These are phyloP conservation scores for Neolamprologus variostigma DNA, from an alignment of 2,113 vertebrate species.

Conservation along the genomic window DNA sequence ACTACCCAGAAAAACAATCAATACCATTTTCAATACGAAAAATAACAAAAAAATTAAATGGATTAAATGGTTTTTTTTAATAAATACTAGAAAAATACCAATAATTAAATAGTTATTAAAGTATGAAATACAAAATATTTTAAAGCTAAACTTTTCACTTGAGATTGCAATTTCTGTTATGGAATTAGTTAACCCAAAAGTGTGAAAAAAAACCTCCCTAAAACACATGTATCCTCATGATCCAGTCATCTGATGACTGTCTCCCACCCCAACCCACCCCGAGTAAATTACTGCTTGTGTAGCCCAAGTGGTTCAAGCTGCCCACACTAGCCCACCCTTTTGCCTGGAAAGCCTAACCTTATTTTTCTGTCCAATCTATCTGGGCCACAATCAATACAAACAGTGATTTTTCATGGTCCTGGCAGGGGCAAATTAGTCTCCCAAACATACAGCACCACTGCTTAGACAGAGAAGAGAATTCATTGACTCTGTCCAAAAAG, in stretches of 20 bases:
- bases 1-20: not conserved
- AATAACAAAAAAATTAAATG: not conserved
- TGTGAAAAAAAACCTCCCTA: not conserved
- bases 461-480: conserved; percentile 35
- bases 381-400: conserved; percentile 21
- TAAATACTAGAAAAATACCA: not conserved
- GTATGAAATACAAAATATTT: not conserved
- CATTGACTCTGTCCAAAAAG: conserved; percentile 46
- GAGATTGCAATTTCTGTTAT: not conserved
- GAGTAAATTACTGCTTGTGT: not conserved
- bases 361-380: conserved; percentile 24
- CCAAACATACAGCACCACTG: conserved; percentile 10
- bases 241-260: not conserved
- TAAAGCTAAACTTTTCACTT: not conserved
- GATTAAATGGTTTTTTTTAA: not conserved
- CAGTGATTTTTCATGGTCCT: conserved; percentile 40
- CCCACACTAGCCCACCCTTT: not conserved
- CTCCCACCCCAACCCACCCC: not conserved
- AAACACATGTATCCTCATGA: not conserved
- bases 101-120: not conserved
- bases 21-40: not conserved
- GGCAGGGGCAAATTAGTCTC: conserved; percentile 42
- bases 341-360: conserved; percentile 16
- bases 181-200: not conserved
- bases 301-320: not conserved